Evolutionary conservation across 2,113 vertebrate species (phyloP), one percentile per base, ranked within the genome.

Genomic region (Phoenicopterus ruber): DNA sequence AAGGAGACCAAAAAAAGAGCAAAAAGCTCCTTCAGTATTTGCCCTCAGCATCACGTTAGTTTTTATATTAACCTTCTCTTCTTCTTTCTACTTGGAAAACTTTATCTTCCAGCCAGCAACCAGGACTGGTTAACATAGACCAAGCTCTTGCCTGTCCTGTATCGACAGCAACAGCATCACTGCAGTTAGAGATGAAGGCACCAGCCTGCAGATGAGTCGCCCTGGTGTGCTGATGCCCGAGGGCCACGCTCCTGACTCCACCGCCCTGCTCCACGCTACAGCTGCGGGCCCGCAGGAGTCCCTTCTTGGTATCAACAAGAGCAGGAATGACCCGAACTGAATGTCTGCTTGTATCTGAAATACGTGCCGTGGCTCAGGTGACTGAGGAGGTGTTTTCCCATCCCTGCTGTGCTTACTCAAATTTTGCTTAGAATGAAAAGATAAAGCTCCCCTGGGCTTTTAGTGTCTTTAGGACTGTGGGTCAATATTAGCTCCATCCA

Each of bases 151-250:
- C 16, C 28, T 47, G 38, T 19, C 2, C 0, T 29, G 2, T 31
- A 21, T 7, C 3, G 0, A 32, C 2, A 3, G n/a, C 34, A 29
- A 2, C 6, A 65, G 32, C 44, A 28, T 36, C 26, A 18, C 38
- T 74, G 54, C 36, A 24, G 32, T 19, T 17, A 18, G n/a, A 46
- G 29, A 29, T 13, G 32, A 67, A 24, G 38, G 34, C 38, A 44
- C 10, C 9, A 20, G 8, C 62, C 34, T 49, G 55, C 50, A 65
- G 36, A 38, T 7, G 2, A 10, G 47, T 9, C 7, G 11, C 40
- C 31, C 29, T 16, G 21, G 26, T 24, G 29, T 91, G 44, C 61
- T 34, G 38, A 26, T 38, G 16, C 10, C 17, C 20, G 31, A 20
- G 2, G 38, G 40, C 36, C 36, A 34, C 2, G 2, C 17, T n/a